Percentiles rank a stretch among this genome's conserved stretches.
These are phyloP conservation scores for Drosophila aldrichi DNA, from an alignment of 2,888 invertebrate species.

Conservation along the genomic window DNA sequence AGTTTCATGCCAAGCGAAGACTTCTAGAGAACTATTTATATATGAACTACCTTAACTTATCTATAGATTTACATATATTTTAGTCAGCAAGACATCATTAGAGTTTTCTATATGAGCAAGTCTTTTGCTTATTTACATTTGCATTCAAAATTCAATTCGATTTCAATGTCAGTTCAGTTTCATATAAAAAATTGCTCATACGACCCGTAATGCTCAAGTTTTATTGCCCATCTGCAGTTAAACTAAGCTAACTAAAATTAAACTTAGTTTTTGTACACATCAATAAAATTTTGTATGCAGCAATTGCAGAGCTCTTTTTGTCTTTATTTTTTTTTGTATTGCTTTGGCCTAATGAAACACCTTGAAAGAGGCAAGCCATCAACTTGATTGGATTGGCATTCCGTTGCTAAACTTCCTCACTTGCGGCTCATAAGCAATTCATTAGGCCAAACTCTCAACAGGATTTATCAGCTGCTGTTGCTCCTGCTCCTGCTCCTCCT, in stretches of 20 bases:
- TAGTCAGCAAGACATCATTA: no score
- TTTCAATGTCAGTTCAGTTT: not conserved
- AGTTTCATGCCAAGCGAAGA: no score
- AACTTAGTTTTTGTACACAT: not conserved
- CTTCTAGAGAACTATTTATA: no score
- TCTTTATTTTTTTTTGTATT: not conserved
- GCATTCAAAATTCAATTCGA: no score
- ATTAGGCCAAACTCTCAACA: constrained; percentile 40
- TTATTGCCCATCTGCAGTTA: not conserved
- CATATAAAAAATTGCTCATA: not conserved
- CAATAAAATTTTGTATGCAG: not conserved
- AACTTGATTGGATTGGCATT: constrained; percentile 7
- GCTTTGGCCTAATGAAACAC: not conserved
- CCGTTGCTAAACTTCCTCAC: constrained; percentile 20
- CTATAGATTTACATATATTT: no score
- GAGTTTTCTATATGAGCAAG: no score
- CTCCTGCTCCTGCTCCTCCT: not conserved
- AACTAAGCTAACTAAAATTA: not conserved
- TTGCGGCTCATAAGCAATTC: constrained; percentile 29
- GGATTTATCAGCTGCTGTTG: constrained; percentile 25
- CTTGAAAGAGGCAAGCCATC: not conserved
- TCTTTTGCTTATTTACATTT: no score
- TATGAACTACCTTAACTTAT: no score
- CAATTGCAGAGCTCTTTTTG: not conserved
- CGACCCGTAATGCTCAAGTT: not conserved